phyloP scores from a whole-genome alignment of 2,113 vertebrate species.

The Octodon degus region DNA sequence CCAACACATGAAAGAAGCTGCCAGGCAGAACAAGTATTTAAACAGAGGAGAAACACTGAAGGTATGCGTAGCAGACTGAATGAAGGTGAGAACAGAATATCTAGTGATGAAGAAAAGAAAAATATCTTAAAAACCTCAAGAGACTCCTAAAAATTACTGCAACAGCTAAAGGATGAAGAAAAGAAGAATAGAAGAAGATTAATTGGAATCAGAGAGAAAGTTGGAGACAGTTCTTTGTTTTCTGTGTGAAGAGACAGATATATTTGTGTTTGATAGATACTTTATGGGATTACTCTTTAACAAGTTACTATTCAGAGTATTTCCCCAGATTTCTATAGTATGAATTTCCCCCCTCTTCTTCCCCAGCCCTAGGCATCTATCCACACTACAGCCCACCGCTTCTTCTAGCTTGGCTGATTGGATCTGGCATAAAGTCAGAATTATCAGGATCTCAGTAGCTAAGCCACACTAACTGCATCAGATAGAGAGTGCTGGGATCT shows the following conservation, averaged over 20 bases:
- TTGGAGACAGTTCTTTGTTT: neutral
- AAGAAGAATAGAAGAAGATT: no score
- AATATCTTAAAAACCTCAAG: no score
- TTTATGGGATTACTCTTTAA: neutral
- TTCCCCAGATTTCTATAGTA: neutral
- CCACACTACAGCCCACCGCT: neutral
- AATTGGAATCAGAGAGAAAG: no score
- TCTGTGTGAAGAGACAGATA: neutral
- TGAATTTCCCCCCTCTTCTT: neutral
- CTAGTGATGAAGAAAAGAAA: no score
- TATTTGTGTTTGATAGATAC: neutral
- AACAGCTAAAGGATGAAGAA: no score
- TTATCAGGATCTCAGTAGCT: neutral
- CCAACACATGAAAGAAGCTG: no score
- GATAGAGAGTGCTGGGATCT: constrained; percentile 19
- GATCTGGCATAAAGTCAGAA: constrained; percentile 49
- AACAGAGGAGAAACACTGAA: no score
- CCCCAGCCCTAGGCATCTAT: rapidly evolving
- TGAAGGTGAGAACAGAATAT: no score
- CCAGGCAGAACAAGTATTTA: no score
- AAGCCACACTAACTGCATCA: neutral
- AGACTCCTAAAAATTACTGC: no score
- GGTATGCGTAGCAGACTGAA: no score
- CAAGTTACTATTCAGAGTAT: neutral
- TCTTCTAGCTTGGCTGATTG: neutral